These are phyloP conservation scores for Drosophila nigrodunni DNA, from an alignment of 1,140 invertebrate species.

Conservation along the genomic window DNA sequence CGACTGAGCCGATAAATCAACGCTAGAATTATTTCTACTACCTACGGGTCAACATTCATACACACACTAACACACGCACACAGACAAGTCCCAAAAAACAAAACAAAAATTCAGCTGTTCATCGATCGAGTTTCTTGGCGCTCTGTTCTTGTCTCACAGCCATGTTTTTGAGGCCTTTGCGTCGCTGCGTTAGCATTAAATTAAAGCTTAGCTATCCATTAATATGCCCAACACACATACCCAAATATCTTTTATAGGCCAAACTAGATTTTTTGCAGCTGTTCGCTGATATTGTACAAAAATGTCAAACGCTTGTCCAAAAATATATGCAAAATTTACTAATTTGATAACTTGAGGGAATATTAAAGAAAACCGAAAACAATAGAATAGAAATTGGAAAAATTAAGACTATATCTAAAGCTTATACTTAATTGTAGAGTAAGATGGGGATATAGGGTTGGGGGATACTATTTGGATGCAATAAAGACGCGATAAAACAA, in stretches of 20 bases:
- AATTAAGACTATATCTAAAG: background rate
- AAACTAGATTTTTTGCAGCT: slow-evolving; percentile 51
- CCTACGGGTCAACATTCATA: slow-evolving; percentile 25
- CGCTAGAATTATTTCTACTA: slow-evolving; percentile 27
- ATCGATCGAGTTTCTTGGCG: slow-evolving; percentile 34
- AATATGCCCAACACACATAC: background rate
- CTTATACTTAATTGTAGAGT: background rate
- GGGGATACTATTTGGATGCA: slow-evolving; percentile 18
- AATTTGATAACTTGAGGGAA: slow-evolving; percentile 12
- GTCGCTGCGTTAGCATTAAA: slow-evolving; percentile 35
- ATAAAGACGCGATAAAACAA: slow-evolving; percentile 53
- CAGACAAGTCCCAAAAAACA: slow-evolving; percentile 11
- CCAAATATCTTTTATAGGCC: slow-evolving; percentile 22
- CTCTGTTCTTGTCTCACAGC: slow-evolving; percentile 35
- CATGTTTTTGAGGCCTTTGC: slow-evolving; percentile 20
- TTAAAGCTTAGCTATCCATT: slow-evolving; percentile 35
- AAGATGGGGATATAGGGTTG: too few species aligned
- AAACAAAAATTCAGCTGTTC: slow-evolving; percentile 30
- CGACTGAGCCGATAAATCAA: slow-evolving; percentile 39
- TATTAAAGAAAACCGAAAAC: slow-evolving; percentile 6
- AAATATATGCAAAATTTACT: slow-evolving; percentile 19
- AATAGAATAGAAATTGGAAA: background rate
- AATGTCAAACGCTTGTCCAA: slow-evolving; percentile 31
- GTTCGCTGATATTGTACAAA: slow-evolving; percentile 32
- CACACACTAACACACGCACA: background rate